Evolutionary conservation across 1,140 invertebrate species (phyloP).

Genomic region (Platyura marginata): DNA sequence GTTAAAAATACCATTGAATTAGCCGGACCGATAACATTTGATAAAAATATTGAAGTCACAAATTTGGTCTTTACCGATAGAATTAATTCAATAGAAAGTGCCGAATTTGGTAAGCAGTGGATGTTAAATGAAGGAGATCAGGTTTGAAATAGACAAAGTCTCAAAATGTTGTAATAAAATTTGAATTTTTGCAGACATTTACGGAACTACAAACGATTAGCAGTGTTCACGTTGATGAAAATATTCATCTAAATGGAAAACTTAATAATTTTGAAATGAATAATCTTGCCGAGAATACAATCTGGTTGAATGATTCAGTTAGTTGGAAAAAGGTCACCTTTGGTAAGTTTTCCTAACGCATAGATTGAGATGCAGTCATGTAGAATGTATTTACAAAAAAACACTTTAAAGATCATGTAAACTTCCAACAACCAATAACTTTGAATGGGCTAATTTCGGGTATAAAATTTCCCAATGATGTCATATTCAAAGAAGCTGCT

Average conservation of each 20-base stretch:
- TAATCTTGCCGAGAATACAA: slow-evolving; percentile 16
- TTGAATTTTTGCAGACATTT: slow-evolving; percentile 8
- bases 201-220: slow-evolving; percentile 13
- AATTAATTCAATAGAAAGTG: slow-evolving; percentile 14
- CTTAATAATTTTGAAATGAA: slow-evolving; percentile 22
- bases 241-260: slow-evolving; percentile 12
- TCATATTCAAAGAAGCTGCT: neutral
- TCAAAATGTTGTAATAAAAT: neutral
- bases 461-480: neutral
- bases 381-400: neutral
- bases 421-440: neutral
- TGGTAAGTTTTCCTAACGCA: slow-evolving; percentile 10
- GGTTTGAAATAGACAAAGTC: neutral
- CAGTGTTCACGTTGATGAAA: slow-evolving; percentile 11
- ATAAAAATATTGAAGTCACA: slow-evolving; percentile 14
- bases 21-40: slow-evolving; percentile 9
- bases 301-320: slow-evolving; percentile 21
- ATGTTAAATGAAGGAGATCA: slow-evolving; percentile 6
- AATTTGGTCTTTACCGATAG: slow-evolving; percentile 10
- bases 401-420: neutral
- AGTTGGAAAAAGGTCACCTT: slow-evolving; percentile 18
- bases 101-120: slow-evolving; percentile 14
- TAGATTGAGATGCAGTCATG: neutral
- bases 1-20: neutral
- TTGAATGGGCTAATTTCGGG: neutral